Conservation (phyloP, 1,140 invertebrate species). For the Gryon sp. region DNA sequence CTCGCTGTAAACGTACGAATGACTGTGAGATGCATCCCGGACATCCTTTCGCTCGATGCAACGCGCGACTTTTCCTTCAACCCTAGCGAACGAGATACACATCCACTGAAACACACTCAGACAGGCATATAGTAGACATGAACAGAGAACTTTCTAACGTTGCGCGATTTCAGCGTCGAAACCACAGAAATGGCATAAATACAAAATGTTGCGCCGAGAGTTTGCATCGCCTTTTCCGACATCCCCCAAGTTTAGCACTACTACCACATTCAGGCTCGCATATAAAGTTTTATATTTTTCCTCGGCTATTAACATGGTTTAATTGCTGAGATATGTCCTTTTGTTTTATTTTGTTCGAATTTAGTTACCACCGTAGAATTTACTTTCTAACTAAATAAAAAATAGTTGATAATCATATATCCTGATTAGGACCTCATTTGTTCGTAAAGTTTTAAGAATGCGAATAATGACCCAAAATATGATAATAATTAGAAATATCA, state of each 20-base stretch:
- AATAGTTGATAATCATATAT: too few relatives aligned
- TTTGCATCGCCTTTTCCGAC: conserved; percentile 23
- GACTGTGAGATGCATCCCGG: conserved; percentile 15
- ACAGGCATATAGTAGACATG: not conserved
- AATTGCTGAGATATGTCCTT: conserved; percentile 18
- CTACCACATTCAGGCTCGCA: conserved; percentile 13
- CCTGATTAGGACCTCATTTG: too few relatives aligned
- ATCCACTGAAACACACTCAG: not conserved
- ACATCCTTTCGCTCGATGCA: conserved; percentile 1
- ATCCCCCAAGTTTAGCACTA: conserved; percentile 23
- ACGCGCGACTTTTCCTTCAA: conserved; percentile 5
- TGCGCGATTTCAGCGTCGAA: conserved; percentile 48
- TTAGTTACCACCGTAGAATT: too few relatives aligned
- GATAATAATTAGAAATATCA: too few relatives aligned
- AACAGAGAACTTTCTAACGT: conserved; percentile 39
- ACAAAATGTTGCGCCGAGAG: conserved; percentile 29
- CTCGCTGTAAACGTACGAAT: conserved; percentile 37
- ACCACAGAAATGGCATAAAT: conserved; percentile 50
- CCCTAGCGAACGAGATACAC: conserved; percentile 13
- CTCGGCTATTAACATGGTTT: conserved; percentile 1
- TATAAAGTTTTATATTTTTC: conserved; percentile 25
- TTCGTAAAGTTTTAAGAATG: too few relatives aligned
- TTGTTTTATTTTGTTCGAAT: not conserved
- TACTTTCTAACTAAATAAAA: too few relatives aligned
- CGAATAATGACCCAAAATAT: too few relatives aligned